Evolutionary conservation across 2,888 invertebrate species (phyloP).

Genomic region (Machimus atricapillus): DNA sequence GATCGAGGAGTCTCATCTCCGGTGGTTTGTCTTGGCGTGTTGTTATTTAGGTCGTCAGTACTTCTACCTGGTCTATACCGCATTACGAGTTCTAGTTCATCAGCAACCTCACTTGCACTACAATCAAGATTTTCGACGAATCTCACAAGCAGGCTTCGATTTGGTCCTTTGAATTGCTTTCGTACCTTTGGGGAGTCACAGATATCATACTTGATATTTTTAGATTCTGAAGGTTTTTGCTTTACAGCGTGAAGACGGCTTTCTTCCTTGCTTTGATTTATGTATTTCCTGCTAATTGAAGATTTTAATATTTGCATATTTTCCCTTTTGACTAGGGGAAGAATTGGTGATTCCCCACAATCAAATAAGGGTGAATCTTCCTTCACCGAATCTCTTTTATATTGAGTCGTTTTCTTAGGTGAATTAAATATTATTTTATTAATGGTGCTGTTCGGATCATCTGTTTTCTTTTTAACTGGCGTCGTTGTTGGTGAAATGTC

Average conservation of each 20-base stretch:
- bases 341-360: not conserved
- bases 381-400: not conserved
- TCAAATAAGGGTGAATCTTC: not conserved
- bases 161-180: not conserved
- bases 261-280: not conserved
- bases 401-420: not conserved
- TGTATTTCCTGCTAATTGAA: not conserved
- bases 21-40: not conserved
- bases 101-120: not conserved
- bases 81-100: not conserved
- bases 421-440: not conserved
- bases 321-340: not conserved
- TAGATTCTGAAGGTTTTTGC: not conserved
- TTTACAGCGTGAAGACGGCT: not conserved
- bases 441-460: not conserved
- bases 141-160: not conserved
- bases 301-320: not conserved
- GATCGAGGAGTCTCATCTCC: not conserved
- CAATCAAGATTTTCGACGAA: not conserved
- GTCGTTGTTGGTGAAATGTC: not conserved
- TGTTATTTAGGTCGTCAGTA: not conserved
- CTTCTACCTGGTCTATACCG: not conserved
- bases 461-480: not conserved
- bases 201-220: not conserved
- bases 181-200: not conserved